These are phyloP conservation scores for Pseudomyrmex dendroicus DNA, from an alignment of 1,140 invertebrate genomes.

Conservation along the genomic window DNA sequence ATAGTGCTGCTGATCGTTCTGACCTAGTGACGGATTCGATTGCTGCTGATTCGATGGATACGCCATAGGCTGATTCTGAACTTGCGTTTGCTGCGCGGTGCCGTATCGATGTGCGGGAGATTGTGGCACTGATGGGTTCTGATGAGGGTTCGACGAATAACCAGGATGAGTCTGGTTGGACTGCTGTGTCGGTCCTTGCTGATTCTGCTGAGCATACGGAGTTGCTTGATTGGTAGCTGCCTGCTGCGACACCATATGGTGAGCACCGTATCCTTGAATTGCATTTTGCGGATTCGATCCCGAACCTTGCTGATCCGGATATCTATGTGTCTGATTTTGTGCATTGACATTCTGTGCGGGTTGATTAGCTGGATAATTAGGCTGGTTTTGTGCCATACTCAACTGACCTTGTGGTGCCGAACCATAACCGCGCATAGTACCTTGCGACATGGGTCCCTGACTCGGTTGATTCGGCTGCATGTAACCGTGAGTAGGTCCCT, in stretches of 20 bases:
- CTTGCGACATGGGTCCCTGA: slow-evolving; percentile 65
- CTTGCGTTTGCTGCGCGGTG: slow-evolving; percentile 69
- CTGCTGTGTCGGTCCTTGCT: slow-evolving; percentile 8
- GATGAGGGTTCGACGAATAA: slow-evolving; percentile 66
- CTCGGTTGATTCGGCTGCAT: slow-evolving; percentile 63
- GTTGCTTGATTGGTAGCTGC: slow-evolving; percentile 68
- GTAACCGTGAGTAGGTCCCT: slow-evolving; percentile 65
- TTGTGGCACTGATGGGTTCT: slow-evolving; percentile 55
- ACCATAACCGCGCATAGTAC: slow-evolving; percentile 72
- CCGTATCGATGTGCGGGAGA: slow-evolving; percentile 70
- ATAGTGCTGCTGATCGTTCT: slow-evolving; percentile 74
- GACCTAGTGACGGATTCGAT: slow-evolving; percentile 64
- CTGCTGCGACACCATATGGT: slow-evolving; percentile 63
- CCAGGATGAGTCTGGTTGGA: slow-evolving; percentile 52
- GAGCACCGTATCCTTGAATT: slow-evolving; percentile 72
- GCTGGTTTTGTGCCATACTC: slow-evolving; percentile 53
- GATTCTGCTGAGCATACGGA: slow-evolving; percentile 67
- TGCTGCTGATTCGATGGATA: slow-evolving; percentile 73
- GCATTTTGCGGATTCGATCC: slow-evolving; percentile 62
- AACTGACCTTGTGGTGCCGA: slow-evolving; percentile 66
- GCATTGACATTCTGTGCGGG: slow-evolving; percentile 51
- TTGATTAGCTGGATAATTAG: slow-evolving; percentile 62
- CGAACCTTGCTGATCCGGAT: slow-evolving; percentile 72
- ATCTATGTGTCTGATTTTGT: slow-evolving; percentile 70
- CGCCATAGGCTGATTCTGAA: slow-evolving; percentile 68